phyloP scores from a whole-genome alignment of 2,888 invertebrate species.

The Athetis lepigone region DNA sequence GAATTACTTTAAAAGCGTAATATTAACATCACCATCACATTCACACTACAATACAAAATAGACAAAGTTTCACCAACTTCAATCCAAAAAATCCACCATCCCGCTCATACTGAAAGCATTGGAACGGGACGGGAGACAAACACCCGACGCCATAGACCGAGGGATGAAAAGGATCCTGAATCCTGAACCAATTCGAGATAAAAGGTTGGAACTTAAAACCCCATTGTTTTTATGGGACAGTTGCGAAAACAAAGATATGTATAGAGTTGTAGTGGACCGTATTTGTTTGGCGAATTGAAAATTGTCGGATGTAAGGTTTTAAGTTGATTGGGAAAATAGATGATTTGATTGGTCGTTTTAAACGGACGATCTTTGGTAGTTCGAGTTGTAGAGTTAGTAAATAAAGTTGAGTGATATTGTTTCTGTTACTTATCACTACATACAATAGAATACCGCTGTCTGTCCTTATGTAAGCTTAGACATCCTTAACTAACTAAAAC shows the following conservation, averaged over 20 bases:
- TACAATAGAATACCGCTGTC: too few species aligned
- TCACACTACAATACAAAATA: slow-evolving; percentile 14
- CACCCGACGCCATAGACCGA: slow-evolving; percentile 24
- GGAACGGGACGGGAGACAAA: slow-evolving; percentile 16
- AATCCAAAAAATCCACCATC: neutral
- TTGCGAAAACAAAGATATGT: slow-evolving; percentile 64
- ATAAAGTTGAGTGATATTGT: too few species aligned
- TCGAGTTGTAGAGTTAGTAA: too few species aligned
- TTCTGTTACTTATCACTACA: too few species aligned
- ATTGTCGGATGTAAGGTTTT: slow-evolving; percentile 34
- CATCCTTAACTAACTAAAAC: too few species aligned
- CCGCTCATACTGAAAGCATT: neutral
- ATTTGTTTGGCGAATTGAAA: slow-evolving; percentile 47
- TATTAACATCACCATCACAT: slow-evolving; percentile 3
- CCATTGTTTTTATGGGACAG: slow-evolving; percentile 60
- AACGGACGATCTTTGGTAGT: neutral
- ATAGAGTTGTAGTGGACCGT: slow-evolving; percentile 21
- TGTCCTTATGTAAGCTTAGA: too few species aligned
- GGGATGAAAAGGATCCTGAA: slow-evolving; percentile 34
- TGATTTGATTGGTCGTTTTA: neutral
- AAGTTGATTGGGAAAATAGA: slow-evolving; percentile 24
- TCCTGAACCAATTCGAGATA: slow-evolving; percentile 67
- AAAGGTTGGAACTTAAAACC: slow-evolving; percentile 62
- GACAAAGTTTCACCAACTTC: neutral
- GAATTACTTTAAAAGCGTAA: too few species aligned